A percentile compares a stretch with the other conserved stretches of the same genome.
phyloP scores from a whole-genome alignment of 2,113 vertebrate species.

The Galbula dea region DNA sequence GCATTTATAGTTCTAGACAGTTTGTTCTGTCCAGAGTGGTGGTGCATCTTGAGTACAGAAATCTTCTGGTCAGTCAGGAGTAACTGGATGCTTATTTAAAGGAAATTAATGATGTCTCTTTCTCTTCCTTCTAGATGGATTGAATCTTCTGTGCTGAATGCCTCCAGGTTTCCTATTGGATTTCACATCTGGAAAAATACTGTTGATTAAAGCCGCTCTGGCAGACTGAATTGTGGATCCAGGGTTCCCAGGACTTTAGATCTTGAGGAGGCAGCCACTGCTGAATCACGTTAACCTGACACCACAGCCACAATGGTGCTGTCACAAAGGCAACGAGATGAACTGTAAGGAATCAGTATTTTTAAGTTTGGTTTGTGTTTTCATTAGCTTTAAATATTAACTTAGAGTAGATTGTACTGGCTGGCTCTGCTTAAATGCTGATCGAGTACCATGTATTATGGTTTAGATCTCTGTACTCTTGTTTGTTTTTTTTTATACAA shows the following conservation, averaged over 20 bases:
- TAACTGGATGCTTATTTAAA: neutral
- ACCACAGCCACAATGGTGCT: constrained; percentile 90
- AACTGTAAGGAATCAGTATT: constrained; percentile 85
- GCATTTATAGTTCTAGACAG: neutral
- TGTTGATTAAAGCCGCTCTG: constrained; percentile 69
- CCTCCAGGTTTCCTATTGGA: constrained; percentile 75
- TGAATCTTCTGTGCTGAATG: constrained; percentile 85
- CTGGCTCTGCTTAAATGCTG: neutral
- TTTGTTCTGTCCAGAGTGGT: neutral
- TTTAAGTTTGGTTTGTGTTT: neutral
- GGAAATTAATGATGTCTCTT: neutral
- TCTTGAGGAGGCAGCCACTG: constrained; percentile 78
- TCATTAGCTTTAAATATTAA: neutral
- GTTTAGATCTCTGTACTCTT: neutral
- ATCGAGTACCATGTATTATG: neutral
- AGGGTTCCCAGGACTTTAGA: constrained; percentile 70
- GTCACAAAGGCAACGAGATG: constrained; percentile 99
- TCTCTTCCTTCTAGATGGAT: constrained; percentile 83
- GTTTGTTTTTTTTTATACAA: neutral
- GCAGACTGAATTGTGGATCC: constrained; percentile 74
- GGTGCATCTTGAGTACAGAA: neutral
- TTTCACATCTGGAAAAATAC: constrained; percentile 68
- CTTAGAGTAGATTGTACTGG: neutral
- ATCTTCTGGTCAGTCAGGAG: neutral
- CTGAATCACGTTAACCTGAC: constrained; percentile 76